Conservation (phyloP, 2,888 invertebrate species). For the Parascotia fuliginaria region DNA sequence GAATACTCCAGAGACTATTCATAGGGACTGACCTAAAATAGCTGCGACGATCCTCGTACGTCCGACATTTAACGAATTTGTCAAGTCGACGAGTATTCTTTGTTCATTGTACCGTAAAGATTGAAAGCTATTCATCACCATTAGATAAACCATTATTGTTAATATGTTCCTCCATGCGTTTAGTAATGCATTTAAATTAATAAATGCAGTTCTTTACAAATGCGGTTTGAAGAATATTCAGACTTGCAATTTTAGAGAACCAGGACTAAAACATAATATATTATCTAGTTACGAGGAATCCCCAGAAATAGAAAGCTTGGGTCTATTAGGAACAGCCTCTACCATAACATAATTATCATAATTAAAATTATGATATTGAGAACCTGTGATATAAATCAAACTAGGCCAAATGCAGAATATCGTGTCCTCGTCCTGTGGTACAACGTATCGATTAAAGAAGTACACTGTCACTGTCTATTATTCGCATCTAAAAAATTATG, state of each 20-base stretch:
- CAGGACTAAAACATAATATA: too few species aligned
- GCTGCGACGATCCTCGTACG: neutral
- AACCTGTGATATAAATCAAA: neutral
- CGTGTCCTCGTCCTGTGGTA: neutral
- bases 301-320: too few species aligned
- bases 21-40: slow-evolving; percentile 18
- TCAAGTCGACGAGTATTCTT: slow-evolving; percentile 4
- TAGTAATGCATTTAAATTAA: too few species aligned
- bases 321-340: too few species aligned
- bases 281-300: too few species aligned
- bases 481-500: slow-evolving; percentile 1
- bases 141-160: too few species aligned
- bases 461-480: slow-evolving; percentile 3
- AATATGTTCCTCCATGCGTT: too few species aligned
- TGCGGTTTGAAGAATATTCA: too few species aligned
- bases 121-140: neutral
- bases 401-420: slow-evolving; percentile 3
- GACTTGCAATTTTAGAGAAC: too few species aligned
- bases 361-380: neutral
- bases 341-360: too few species aligned
- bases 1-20: slow-evolving; percentile 12
- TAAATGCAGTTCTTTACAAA: too few species aligned
- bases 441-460: slow-evolving; percentile 4
- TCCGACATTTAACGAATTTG: slow-evolving; percentile 3
- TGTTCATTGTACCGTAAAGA: neutral